Percentiles rank a stretch among this genome's conserved stretches.
These are phyloP conservation scores for Gambelia wislizenii DNA, from an alignment of 2,797 vertebrate species.

Conservation along the genomic window DNA sequence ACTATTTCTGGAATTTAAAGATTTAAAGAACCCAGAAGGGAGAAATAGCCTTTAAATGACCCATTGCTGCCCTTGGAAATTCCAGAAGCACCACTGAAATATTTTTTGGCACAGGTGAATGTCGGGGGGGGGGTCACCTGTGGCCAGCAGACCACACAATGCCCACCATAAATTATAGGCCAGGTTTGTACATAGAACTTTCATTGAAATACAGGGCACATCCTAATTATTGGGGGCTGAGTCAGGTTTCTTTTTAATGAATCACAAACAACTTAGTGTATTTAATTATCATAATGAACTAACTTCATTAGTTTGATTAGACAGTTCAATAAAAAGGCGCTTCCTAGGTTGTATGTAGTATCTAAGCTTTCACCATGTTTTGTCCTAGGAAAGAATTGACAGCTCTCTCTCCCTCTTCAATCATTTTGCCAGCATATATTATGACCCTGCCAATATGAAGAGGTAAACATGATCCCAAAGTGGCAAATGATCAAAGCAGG, in stretches of 20 bases:
- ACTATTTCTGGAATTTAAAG: no score
- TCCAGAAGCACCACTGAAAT: no score
- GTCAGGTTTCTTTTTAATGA: conserved; percentile 3
- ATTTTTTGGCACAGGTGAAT: no score
- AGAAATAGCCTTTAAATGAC: no score
- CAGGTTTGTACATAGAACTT: neutral
- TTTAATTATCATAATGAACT: conserved; percentile 46
- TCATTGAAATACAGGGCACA: neutral
- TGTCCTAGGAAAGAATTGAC: conserved; percentile 51
- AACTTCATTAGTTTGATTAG: conserved; percentile 42
- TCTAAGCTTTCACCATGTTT: conserved; percentile 56
- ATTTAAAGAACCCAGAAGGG: no score
- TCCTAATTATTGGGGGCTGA: conserved; percentile 14
- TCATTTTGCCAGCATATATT: conserved; percentile 66
- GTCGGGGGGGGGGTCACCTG: no score
- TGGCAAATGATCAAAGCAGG: conserved; percentile 57
- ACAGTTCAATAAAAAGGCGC: conserved; percentile 29
- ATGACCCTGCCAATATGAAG: conserved; percentile 53
- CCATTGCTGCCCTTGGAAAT: no score
- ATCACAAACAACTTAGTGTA: neutral
- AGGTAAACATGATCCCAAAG: conserved; percentile 64
- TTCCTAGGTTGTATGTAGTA: conserved; percentile 48
- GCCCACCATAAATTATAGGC: neutral
- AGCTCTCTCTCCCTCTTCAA: conserved; percentile 46
- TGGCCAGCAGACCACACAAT: no score